Conservation (phyloP, 2,888 invertebrate genomes). For the Callinectes sapidus region DNA sequence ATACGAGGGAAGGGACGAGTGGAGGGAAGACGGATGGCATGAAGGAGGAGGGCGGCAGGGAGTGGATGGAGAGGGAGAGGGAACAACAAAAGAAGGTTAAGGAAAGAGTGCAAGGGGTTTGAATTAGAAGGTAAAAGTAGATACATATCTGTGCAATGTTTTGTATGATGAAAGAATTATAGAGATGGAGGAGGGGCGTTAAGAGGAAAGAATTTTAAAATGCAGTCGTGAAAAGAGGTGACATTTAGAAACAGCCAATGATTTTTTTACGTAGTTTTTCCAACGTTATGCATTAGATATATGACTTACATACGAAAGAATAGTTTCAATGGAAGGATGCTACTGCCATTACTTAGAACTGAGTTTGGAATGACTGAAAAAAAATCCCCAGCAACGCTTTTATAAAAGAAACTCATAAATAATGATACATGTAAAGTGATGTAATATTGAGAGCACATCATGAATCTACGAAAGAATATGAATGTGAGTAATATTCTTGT, state of each 20-base stretch:
- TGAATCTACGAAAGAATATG: neutral
- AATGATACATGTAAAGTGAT: neutral
- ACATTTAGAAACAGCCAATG: neutral
- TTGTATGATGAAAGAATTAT: neutral
- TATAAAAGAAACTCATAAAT: neutral
- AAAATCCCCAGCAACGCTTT: no score
- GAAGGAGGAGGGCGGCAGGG: neutral
- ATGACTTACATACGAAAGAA: neutral
- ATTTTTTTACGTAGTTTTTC: neutral
- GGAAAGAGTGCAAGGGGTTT: neutral
- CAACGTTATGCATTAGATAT: neutral
- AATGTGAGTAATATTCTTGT: neutral
- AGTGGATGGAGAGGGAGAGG: neutral
- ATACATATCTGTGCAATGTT: neutral
- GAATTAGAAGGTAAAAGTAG: neutral
- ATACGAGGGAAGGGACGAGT: conserved; percentile 1
- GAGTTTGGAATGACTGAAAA: no score
- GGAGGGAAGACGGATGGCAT: conserved; percentile 7
- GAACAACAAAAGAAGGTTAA: neutral
- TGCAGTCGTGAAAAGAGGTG: neutral
- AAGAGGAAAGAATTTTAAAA: neutral
- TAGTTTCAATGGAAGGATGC: no score
- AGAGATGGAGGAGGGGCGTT: neutral
- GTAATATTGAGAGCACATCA: neutral
- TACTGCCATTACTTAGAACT: no score